phyloP scores from a whole-genome alignment of 2,797 vertebrate genomes.

The Esox lucius region DNA sequence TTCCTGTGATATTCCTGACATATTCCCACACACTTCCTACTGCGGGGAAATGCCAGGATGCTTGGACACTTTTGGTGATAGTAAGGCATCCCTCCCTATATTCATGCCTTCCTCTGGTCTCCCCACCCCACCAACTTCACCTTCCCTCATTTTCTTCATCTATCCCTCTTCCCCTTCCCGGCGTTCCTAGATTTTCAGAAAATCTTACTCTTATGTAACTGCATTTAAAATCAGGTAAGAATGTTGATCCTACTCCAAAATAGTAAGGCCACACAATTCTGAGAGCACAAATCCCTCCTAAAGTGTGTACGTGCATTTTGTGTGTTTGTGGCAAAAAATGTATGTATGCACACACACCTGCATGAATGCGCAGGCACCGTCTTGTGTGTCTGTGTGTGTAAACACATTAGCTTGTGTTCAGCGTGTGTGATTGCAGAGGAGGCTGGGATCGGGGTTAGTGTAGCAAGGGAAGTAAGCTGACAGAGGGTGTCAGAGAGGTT shows the following conservation, averaged over 20 bases:
- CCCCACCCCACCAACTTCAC: slow-evolving; percentile 15
- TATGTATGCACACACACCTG: no score
- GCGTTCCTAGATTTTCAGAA: not conserved
- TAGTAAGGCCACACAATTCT: not conserved
- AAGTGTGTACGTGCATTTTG: not conserved
- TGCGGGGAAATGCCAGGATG: slow-evolving; percentile 67
- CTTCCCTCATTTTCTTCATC: not conserved
- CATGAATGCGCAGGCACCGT: not conserved
- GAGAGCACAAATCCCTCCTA: not conserved
- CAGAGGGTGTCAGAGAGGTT: slow-evolving; percentile 20
- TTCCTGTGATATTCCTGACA: slow-evolving; percentile 74
- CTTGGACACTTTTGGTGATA: slow-evolving; percentile 65
- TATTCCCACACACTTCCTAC: slow-evolving; percentile 79
- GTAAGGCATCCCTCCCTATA: slow-evolving; percentile 45
- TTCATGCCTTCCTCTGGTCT: slow-evolving; percentile 46
- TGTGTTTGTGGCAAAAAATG: slow-evolving; percentile 2
- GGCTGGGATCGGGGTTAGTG: slow-evolving; percentile 35
- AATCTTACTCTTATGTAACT: not conserved
- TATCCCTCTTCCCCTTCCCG: not conserved
- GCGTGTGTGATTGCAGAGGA: slow-evolving; percentile 7
- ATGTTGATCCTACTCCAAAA: not conserved
- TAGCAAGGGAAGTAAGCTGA: slow-evolving; percentile 44
- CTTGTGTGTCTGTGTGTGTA: not conserved
- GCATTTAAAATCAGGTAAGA: not conserved
- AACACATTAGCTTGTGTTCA: not conserved